phyloP scores from a whole-genome alignment of 2,797 vertebrate genomes.

The Gymnocypris eckloni region DNA sequence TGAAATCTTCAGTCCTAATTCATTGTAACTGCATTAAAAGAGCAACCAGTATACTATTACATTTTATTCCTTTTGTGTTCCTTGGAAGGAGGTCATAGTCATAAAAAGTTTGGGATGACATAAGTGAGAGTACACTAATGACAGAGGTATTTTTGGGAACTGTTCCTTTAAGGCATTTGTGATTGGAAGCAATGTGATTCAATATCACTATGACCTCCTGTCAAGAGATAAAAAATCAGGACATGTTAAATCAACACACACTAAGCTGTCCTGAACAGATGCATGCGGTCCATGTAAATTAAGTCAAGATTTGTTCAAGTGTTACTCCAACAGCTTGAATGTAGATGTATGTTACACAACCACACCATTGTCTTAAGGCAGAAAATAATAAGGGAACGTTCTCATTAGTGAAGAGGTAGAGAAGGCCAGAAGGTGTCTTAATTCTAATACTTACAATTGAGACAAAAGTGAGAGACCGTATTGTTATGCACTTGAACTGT shows the following conservation, averaged over 20 bases:
- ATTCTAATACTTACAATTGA: conserved; percentile 20
- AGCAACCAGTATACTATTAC: not conserved
- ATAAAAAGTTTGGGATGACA: not conserved
- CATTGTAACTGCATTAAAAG: not conserved
- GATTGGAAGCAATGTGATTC: conserved; percentile 33
- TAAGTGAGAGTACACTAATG: not conserved
- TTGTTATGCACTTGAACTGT: conserved; percentile 1
- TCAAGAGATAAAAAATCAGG: conserved; percentile 58
- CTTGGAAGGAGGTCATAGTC: not conserved
- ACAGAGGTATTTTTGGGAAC: not conserved
- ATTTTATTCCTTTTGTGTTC: not conserved
- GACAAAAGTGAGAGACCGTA: conserved; percentile 3
- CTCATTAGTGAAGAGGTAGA: conserved; percentile 8
- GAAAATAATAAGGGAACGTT: conserved; percentile 38
- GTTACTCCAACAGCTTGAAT: conserved; percentile 52
- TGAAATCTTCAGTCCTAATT: not conserved
- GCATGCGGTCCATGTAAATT: conserved; percentile 60
- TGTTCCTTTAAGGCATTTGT: not conserved
- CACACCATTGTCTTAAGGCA: conserved; percentile 9
- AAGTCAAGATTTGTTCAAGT: conserved; percentile 53
- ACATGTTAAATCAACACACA: conserved; percentile 55
- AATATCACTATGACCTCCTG: conserved; percentile 27
- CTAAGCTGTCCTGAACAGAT: conserved; percentile 52
- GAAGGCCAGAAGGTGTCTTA: conserved; percentile 16
- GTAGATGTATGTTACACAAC: conserved; percentile 40